Evolutionary conservation across 2,113 vertebrate genomes (phyloP), one percentile per base, ranked within the genome.

Genomic region (Platysternon megacephalum): DNA sequence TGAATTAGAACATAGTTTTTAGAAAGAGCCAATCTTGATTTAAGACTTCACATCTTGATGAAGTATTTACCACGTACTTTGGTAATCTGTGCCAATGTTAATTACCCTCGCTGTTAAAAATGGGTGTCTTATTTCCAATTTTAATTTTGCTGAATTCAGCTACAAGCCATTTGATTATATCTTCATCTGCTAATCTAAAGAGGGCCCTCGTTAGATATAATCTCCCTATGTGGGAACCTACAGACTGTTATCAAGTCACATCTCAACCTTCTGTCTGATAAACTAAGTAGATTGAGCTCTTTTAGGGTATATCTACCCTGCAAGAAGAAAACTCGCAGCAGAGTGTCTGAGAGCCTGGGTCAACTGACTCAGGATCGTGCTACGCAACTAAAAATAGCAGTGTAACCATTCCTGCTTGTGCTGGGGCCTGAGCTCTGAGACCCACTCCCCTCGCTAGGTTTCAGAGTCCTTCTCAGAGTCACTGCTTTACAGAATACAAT

Each of bases 101-200:
- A 93, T 89, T 94, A 90, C 35, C 82, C 46, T 1, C 86, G 11
- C 35, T 42, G 12, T 82, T 93, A 86, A 93, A 94, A 95, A 84
- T 72, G 14, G 11, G 56, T 1, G 11, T 72, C 51, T 58, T 49
- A 17, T 46, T 92, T 87, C 80, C 68, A 44, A 87, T n/a, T 48
- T 91, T 4, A 94, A 84, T 82, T 53, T 48, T 44, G 24, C 42
- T 44, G 11, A 76, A 44, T 82, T 94, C 82, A 85, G 19, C 51
- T 86, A 24, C 44, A 91, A 83, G 22, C 39, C 92, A 55, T 55
- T 91, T 28, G 42, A 39, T 93, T 91, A 90, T 0, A 0, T 28
- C n/a, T 68, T 74, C 39, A 24, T 26, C 42, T 28, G 24, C 74
- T 26, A 84, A 58, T 74, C 19, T 17, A 79, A 68, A 83, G 68